phyloP scores from a whole-genome alignment of 2,113 vertebrate species.

The Atrichornis clamosus region DNA sequence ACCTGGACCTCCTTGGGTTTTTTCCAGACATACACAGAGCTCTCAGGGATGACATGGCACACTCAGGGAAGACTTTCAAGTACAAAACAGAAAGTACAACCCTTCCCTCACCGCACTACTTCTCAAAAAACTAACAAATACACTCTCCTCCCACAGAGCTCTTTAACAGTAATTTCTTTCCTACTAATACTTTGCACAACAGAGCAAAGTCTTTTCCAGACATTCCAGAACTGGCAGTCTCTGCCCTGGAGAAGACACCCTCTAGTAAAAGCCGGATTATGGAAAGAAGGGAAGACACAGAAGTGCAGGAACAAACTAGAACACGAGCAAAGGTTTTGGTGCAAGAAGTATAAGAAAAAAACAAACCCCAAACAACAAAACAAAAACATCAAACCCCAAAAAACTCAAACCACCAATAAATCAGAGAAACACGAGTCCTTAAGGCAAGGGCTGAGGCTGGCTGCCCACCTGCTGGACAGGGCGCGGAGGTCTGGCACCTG shows the following conservation, averaged over 20 bases:
- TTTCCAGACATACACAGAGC: neutral
- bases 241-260: neutral
- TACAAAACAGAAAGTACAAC: neutral
- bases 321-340: neutral
- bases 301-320: neutral
- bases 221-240: neutral
- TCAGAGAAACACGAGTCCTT: neutral
- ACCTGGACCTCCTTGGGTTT: neutral
- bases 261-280: neutral
- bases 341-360: neutral
- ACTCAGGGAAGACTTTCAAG: neutral
- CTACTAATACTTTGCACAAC: neutral
- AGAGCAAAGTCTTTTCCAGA: neutral
- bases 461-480: neutral
- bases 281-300: neutral
- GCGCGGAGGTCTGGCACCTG: accelerated
- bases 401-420: neutral
- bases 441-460: neutral
- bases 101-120: neutral
- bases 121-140: neutral
- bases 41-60: neutral
- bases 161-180: neutral
- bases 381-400: neutral
- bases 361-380: neutral
- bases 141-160: neutral